phyloP scores from a whole-genome alignment of 30 jellyfish, hydroid and myxozoan species.

The Morbakka virulenta region DNA sequence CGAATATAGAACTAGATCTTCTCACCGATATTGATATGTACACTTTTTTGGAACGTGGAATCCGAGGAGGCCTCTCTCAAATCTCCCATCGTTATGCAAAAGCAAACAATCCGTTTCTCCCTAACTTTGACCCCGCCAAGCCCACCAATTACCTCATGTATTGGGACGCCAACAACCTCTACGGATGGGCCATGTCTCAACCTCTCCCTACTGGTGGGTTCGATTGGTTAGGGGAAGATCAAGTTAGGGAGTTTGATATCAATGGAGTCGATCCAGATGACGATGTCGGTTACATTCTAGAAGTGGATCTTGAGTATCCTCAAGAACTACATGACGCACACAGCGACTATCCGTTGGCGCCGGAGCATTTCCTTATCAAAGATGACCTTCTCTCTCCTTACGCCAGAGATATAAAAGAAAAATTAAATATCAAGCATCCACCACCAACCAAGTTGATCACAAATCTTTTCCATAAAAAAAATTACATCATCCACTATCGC shows the following conservation, averaged over 20 bases:
- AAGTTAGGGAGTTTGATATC: background rate
- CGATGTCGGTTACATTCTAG: conserved; percentile 29
- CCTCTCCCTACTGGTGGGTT: too few relatives aligned
- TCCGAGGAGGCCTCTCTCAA: conserved; percentile 30
- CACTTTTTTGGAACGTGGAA: conserved; percentile 31
- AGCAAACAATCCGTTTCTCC: conserved; percentile 41
- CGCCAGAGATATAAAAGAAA: background rate
- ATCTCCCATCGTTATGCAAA: conserved; percentile 39
- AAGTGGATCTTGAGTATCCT: conserved; percentile 64
- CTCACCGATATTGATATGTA: conserved; percentile 17
- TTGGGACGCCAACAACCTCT: too few relatives aligned
- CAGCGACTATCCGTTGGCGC: conserved; percentile 67
- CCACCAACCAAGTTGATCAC: conserved; percentile 73
- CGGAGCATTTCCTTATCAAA: conserved; percentile 28
- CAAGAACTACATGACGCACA: conserved; percentile 50
- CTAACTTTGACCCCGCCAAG: too few relatives aligned
- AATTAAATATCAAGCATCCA: too few relatives aligned
- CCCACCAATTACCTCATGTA: too few relatives aligned
- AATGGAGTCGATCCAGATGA: background rate
- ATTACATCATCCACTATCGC: conserved; percentile 46
- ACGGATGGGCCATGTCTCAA: too few relatives aligned
- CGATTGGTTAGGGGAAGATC: too few relatives aligned
- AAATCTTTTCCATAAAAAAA: conserved; percentile 30
- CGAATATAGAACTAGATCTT: conserved; percentile 20
- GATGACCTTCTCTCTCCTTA: conserved; percentile 25